Percentiles rank a stretch among this genome's conserved stretches.
phyloP scores from a whole-genome alignment of 2,888 invertebrate species.

The Hemicrepidius hirtus region DNA sequence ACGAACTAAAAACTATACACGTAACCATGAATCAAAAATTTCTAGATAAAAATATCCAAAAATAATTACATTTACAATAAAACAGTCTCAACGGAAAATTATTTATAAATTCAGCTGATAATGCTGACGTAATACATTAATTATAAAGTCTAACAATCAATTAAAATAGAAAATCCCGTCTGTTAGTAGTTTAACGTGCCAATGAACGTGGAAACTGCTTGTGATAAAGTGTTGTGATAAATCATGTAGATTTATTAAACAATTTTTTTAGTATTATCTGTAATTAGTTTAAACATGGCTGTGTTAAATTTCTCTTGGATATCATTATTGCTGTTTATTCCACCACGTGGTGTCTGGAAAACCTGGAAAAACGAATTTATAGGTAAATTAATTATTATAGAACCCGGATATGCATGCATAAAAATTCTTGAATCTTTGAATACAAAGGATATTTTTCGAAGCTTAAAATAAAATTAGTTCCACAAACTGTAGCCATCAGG shows the following conservation, averaged over 20 bases:
- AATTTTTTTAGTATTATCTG: neutral
- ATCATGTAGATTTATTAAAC: neutral
- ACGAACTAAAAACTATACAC: too few species aligned
- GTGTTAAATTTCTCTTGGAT: constrained; percentile 4
- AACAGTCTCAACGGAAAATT: neutral
- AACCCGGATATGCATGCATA: too few species aligned
- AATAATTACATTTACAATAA: too few species aligned
- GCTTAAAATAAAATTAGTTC: too few species aligned
- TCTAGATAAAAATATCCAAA: too few species aligned
- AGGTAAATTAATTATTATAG: too few species aligned
- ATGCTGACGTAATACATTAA: neutral
- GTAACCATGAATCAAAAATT: too few species aligned
- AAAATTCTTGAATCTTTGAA: too few species aligned
- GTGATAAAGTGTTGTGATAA: too few species aligned
- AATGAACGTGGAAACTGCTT: neutral
- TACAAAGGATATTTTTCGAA: too few species aligned
- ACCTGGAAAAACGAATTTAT: too few species aligned
- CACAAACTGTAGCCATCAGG: too few species aligned
- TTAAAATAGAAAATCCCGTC: neutral
- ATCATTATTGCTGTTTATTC: neutral
- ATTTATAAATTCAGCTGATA: neutral
- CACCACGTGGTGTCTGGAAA: neutral
- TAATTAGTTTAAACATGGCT: neutral
- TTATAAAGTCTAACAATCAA: neutral
- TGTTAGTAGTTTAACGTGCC: neutral